Base-by-base conservation (phyloP, 2,888 invertebrate species). In the Cistogaster globosa region DNA sequence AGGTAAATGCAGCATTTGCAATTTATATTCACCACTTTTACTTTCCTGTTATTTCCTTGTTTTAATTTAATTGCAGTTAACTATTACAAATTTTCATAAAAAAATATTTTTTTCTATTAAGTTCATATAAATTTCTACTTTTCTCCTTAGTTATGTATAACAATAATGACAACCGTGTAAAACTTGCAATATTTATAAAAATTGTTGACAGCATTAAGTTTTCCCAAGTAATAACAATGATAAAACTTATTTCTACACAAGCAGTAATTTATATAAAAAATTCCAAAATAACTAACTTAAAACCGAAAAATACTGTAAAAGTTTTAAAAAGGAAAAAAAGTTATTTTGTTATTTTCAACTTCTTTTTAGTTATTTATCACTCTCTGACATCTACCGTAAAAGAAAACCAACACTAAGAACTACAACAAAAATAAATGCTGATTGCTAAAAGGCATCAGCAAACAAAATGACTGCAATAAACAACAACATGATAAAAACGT, bases 401-500 rank as follows among this genome's bases (percentile, higher is more conserved):
- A 67, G 18, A 63, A 63, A 74, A 71, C 32, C 69, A 68, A 42
- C 26, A 62, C 53, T 65, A 58, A 58, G 18, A 75, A 18, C 76
- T 80, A 65, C 67, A 77, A 42, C 45, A 80, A 45, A 68, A 76
- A n/a, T 63, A 74, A 62, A 68, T 38, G 84, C 55, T 81, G 74
- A 77, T 84, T 62, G 81, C 81, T 78, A 36, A 77, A 81, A 78
- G 80, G 83, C 86, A 86, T 75, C 80, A 84, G 26, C 67, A 80
- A 67, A 68, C 57, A 45, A 74, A 84, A 79, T 86, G 60, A 76
- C 68, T 74, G 82, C 68, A 69, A 79, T 81, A 83, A 86, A 83
- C 86, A 80, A 72, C 65, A 83, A 58, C 65, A 83, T 79, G 84
- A 85, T 85, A 86, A 83, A 80, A 83, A 77, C 80, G 63, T 77